Conservation (phyloP, 2,888 invertebrate species). For the Volucella bombylans region DNA sequence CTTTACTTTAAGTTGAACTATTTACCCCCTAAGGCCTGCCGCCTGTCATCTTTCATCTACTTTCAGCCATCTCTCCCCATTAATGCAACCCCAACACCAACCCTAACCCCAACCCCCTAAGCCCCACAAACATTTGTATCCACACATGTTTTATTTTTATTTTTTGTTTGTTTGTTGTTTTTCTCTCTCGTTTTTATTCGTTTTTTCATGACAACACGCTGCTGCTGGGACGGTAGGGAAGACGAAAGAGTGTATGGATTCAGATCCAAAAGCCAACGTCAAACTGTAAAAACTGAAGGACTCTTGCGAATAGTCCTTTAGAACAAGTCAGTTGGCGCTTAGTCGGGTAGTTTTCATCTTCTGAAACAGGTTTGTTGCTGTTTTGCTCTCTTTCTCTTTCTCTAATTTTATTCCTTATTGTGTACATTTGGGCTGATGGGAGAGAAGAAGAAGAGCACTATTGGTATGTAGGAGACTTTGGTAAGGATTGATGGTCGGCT, state of each 20-base stretch:
- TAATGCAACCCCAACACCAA: conserved; percentile 27
- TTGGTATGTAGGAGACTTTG: conserved; percentile 1
- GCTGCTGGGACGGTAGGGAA: not conserved
- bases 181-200: too few species aligned
- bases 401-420: conserved; percentile 61
- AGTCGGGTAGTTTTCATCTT: conserved; percentile 44
- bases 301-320: conserved; percentile 50
- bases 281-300: conserved; percentile 52
- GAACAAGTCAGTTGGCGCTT: conserved; percentile 56
- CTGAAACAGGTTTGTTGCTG: conserved; percentile 69
- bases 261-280: too few species aligned
- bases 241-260: conserved; percentile 28
- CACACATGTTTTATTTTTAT: conserved; percentile 47
- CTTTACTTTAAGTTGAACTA: conserved; percentile 73
- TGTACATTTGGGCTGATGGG: not conserved
- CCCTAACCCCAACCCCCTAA: too few species aligned
- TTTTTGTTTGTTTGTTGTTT: not conserved
- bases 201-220: conserved; percentile 38
- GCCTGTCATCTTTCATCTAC: conserved; percentile 69
- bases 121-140: conserved; percentile 34
- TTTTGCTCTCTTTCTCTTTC: conserved; percentile 20
- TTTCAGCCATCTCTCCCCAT: conserved; percentile 41
- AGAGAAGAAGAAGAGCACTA: not conserved
- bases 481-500: conserved; percentile 2
- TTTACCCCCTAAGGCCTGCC: conserved; percentile 66